phyloP scores from a whole-genome alignment of 1,140 invertebrate genomes.

The Orius insidiosus region DNA sequence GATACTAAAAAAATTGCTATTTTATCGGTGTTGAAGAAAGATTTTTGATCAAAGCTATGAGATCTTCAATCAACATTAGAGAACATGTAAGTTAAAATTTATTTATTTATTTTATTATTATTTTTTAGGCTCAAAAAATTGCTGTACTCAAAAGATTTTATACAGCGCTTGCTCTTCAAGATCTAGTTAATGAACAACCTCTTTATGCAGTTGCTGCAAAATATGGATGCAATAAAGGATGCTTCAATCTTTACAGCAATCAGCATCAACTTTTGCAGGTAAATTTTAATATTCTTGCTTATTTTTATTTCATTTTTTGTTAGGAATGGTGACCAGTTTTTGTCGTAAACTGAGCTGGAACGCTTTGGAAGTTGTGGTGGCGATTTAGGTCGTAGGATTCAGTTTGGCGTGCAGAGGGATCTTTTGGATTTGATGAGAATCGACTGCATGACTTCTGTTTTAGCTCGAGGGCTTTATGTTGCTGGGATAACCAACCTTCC shows the following conservation, averaged over 20 bases:
- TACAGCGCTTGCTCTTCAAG: constrained; percentile 76
- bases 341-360: constrained; percentile 85
- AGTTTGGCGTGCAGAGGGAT: constrained; percentile 86
- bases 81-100: constrained; percentile 14
- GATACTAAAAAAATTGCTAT: constrained; percentile 72
- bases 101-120: background rate
- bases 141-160: constrained; percentile 57
- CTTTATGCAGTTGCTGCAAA: constrained; percentile 60
- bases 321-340: constrained; percentile 83
- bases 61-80: constrained; percentile 40
- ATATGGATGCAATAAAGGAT: constrained; percentile 76
- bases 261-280: constrained; percentile 91
- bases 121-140: constrained; percentile 19
- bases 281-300: constrained; percentile 25
- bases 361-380: constrained; percentile 72
- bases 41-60: constrained; percentile 66
- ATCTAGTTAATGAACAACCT: constrained; percentile 81
- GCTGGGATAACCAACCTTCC: constrained; percentile 62
- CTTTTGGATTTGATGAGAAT: constrained; percentile 80
- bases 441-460: constrained; percentile 61
- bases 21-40: constrained; percentile 80
- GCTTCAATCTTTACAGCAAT: constrained; percentile 82
- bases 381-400: constrained; percentile 86
- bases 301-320: constrained; percentile 1
- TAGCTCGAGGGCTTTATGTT: constrained; percentile 71